Base-by-base conservation (phyloP, 1,140 invertebrate species). In the Chelonus insularis region DNA sequence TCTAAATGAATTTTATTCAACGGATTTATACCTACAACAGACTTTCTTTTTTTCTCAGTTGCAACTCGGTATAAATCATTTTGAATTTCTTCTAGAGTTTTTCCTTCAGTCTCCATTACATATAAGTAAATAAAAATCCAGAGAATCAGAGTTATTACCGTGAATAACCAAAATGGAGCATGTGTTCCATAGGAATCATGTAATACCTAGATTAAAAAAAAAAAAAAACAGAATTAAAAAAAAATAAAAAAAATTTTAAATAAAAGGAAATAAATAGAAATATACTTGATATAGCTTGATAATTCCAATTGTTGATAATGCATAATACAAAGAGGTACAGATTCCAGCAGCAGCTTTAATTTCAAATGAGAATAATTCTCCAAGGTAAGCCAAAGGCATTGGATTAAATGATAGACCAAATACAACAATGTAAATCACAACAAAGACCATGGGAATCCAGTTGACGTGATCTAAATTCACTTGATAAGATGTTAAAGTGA, bases 71-170 rank as follows among this genome's bases (percentile, higher is more conserved):
- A 16, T 18, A 63, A 52, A 9, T 16, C 20, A 25, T 43, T 64
- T 56, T 83, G 74, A 68, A 88, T 84, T 71, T 88, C 84, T 63
- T 88, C 86, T 60, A 87, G 73, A 32, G 71, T 82, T 66, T 83
- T 85, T n/a, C 86, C 86, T 70, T 87, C 87, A 2, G 87, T 89
- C 73, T 89, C 87, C 1, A 86, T 86, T 23, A 89, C 78, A 60
- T 83, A 84, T 45, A 85, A 74, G 60, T 79, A 84, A 57, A 87
- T 78, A 32, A 85, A 73, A 9, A 87, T 64, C 68, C 82, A 78
- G 18, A 87, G 79, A 52, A 86, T 18, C 20, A 82, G 66, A 3
- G 85, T 85, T 64, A 87, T 74, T 14, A 70, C 73, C 4, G 83
- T 75, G 68, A 86, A 88, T 60, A 82, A 69, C 78, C 83, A 85